Evolutionary conservation across 2,113 vertebrate species (phyloP).

Genomic region (Ptyas mucosa): DNA sequence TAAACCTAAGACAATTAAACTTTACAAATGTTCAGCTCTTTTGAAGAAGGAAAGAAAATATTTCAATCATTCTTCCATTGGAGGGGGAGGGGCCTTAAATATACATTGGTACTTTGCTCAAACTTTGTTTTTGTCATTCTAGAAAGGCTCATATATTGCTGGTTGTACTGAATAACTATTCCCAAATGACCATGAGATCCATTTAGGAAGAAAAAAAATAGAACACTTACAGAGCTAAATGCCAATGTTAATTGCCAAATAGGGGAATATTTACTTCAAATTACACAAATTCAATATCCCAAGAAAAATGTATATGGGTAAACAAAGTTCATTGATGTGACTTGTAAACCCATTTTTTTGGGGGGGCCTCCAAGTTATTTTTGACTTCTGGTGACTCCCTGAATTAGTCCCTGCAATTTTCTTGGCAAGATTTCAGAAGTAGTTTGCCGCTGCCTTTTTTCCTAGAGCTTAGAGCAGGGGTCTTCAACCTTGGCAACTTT

Average conservation of each 20-base stretch:
- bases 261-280: background rate
- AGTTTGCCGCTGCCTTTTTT: background rate
- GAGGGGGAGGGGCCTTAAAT: background rate
- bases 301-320: background rate
- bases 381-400: background rate
- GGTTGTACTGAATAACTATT: background rate
- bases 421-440: background rate
- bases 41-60: background rate
- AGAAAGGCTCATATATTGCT: background rate
- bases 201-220: background rate
- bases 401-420: background rate
- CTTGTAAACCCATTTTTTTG: background rate
- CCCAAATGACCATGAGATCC: background rate
- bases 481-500: no score
- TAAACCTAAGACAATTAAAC: background rate
- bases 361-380: background rate
- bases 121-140: background rate
- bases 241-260: background rate
- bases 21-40: background rate
- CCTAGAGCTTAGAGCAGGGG: background rate
- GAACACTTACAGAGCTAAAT: no score
- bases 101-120: background rate
- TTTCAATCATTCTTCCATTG: background rate
- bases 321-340: background rate
- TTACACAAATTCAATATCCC: background rate